Base-by-base conservation (phyloP, 2,888 invertebrate species). In the Arge pagana region DNA sequence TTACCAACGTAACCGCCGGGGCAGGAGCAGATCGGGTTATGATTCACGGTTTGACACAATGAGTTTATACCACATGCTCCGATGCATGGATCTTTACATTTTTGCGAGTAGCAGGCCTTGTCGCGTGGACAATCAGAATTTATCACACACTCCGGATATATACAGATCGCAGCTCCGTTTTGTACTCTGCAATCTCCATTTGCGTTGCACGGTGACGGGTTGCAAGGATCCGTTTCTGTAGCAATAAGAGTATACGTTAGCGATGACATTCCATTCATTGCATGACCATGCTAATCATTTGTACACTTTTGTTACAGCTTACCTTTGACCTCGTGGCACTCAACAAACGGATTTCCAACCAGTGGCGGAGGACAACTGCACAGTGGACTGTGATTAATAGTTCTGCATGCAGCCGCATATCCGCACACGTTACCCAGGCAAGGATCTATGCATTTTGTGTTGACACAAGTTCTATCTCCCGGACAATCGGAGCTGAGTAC, bases 41-140 rank as follows among this genome's bases (percentile, higher is more conserved):
- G 93, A 78, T 92, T 86, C 67, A 92, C 80, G 53, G 83, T 82
- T 78, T 88, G 83, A 77, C 94, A 84, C 65, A 93, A 81, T 1
- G 94, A 90, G 65, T 91, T 92, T 7, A 90, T 73, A 40, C 93
- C 93, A 64, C 93, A 94, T 10, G 89, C 86, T 59, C 87, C 88
- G 49, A 85, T 80, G 68, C 92, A 91, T 30, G 93, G 93, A 77
- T 94, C 90, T 54, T 85, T 82, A 68, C 94, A 95, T 70, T 88
- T 89, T 60, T 90, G 90, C 30, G 85, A 84, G 65, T 89, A 87
- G 68, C 93, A 94, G 1, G 90, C 87, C 62, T 87, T 85, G 59
- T 90, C 85, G 50, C 89, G 83, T 0, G 90, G 83, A 76, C 94
- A 95, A 64, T 94, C 93, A n/a, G 89, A 87, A 69, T 93, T 93